Evolutionary conservation across 2,113 vertebrate genomes (phyloP), one percentile per base, ranked within the genome.

Genomic region (Tauraco erythrolophus): DNA sequence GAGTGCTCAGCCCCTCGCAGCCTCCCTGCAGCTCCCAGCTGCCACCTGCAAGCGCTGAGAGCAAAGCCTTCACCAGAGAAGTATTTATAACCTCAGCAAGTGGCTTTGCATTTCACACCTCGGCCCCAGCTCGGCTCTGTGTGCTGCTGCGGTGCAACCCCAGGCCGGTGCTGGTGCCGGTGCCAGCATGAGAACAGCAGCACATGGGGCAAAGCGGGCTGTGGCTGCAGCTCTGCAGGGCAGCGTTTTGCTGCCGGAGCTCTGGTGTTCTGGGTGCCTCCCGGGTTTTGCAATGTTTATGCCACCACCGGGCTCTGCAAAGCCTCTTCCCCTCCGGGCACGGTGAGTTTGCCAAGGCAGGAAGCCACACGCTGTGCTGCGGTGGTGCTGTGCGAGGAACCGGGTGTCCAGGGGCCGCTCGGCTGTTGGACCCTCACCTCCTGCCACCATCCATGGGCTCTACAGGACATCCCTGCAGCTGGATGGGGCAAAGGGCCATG

Each of bases 341-440:
- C 0, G 0, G 8, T 0, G 4, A 30, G 22, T 53, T 31, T 74
- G 54, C 25, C 0, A 0, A 30, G 50, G 51, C 88, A 94, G 91
- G 91, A 97, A 97, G 80, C 4, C 0, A 33, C 60, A 28, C 2
- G 0, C 35, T 45, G 60, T 1, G 0, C 35, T 45, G 60, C 2
- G 2, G 51, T 4, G 16, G 46, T 57, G 68, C 66, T 46, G 56
- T 33, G 43, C 5, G 11, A 68, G 65, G 43, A 70, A 28, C 33
- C 0, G 2, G 7, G 9, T 3, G 10, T 27, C 14, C 0, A 0
- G 35, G 69, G 56, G 50, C 31, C 2, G 6, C 66, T 53, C 0
- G 0, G 28, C 10, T 1, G 9, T 39, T 8, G 4, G 30, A 74
- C 11, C 45, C 22, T 14, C 30, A 65, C 5, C 17, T 61, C n/a